Conservation (phyloP, 2,113 vertebrate genomes). For the Microcebus tavaratra region DNA sequence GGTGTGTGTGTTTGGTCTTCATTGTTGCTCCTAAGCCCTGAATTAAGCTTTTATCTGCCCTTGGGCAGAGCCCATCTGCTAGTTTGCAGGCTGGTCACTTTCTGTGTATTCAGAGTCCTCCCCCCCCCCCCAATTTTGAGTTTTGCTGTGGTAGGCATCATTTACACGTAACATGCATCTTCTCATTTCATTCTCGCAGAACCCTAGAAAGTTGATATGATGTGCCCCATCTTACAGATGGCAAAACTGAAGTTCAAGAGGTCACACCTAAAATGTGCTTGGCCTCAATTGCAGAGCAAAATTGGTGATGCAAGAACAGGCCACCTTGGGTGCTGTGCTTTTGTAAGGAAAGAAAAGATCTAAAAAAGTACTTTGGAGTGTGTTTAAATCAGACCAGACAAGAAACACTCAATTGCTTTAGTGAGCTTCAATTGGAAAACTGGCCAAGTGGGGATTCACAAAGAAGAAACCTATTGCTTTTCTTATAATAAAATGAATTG, state of each 20-base stretch:
- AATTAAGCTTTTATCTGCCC: conserved; percentile 70
- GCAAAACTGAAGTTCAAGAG: conserved; percentile 9
- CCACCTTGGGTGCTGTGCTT: not conserved
- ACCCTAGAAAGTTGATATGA: not conserved
- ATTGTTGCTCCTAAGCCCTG: conserved; percentile 61
- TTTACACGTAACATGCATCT: not conserved
- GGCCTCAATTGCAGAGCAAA: not conserved
- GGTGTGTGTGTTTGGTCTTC: not conserved
- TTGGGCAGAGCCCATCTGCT: conserved; percentile 75
- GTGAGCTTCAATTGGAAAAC: not conserved
- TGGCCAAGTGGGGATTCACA: not conserved
- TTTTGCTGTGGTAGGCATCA: not conserved
- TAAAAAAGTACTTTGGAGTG: not conserved
- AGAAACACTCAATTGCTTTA: not conserved
- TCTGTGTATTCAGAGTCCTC: not conserved
- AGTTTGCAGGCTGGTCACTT: conserved; percentile 43
- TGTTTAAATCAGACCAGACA: not conserved
- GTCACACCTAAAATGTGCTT: not conserved
- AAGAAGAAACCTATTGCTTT: conserved; percentile 49
- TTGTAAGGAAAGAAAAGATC: not conserved
- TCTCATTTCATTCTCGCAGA: not conserved
- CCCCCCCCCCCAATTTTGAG: not conserved
- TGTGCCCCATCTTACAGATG: not conserved
- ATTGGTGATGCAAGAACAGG: not conserved
- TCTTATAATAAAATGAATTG: conserved; percentile 55